Conservation (phyloP, 2,797 vertebrate genomes). For the Miichthys miiuy region DNA sequence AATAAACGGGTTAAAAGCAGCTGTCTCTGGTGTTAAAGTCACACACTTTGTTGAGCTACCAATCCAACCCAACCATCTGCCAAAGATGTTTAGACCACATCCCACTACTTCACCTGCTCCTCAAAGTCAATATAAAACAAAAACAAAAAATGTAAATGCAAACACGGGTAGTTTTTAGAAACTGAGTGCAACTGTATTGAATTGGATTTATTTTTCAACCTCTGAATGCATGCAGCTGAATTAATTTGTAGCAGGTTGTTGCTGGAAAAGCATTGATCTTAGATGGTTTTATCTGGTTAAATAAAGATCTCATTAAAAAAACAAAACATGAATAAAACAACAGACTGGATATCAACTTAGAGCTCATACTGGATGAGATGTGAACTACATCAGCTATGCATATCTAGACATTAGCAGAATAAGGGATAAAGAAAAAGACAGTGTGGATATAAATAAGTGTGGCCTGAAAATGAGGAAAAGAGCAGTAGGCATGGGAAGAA, state of each 20-base stretch:
- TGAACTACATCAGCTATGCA: conserved; percentile 13
- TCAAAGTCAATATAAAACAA: not conserved
- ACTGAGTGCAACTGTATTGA: not conserved
- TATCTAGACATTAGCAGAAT: conserved; percentile 13
- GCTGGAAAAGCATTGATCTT: not conserved
- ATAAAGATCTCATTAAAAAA: not conserved
- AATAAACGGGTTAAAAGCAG: not conserved
- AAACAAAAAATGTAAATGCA: not conserved
- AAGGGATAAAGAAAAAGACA: conserved; percentile 1
- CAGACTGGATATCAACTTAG: not conserved
- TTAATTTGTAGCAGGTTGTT: not conserved
- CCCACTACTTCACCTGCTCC: not conserved
- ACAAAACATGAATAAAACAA: not conserved
- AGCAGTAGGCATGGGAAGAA: conserved; percentile 16
- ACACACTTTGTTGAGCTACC: not conserved
- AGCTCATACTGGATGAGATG: not conserved
- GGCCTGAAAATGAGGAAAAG: conserved; percentile 12
- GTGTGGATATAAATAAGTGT: not conserved
- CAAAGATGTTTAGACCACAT: not conserved
- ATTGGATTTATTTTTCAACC: not conserved
- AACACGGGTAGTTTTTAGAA: not conserved
- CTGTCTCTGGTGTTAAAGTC: conserved; percentile 1
- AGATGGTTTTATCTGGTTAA: not conserved
- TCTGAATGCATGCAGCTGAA: not conserved
- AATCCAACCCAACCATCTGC: not conserved